Evolutionary conservation across 2,888 invertebrate genomes (phyloP), one percentile per base, ranked within the genome.

Genomic region (Pristionchus mayeri): DNA sequence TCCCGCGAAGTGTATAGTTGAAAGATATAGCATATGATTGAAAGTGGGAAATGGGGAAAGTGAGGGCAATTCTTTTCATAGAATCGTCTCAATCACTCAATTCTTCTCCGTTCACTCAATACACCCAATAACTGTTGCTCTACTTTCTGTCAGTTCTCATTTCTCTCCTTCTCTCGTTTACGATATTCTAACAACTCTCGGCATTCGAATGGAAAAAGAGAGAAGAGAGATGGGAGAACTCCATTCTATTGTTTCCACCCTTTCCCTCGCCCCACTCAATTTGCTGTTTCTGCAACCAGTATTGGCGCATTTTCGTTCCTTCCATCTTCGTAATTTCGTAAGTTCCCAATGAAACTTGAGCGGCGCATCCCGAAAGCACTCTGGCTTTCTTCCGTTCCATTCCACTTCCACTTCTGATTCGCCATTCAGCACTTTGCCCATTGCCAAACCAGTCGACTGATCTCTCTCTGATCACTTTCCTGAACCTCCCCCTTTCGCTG

Each of bases 391-490:
- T 7, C 13, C 71, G 40, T 24, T 63, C 34, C 13, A 34, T 18
- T 34, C 63, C 63, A 18, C 21, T n/a, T 40, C 71, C 71, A 71
- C 44, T 71, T 71, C 71, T 21, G 71, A 71, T 71, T 71, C 44
- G 37, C n/a, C 67, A 24, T 57, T 27, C 24, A 54, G 4, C 21
- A 16, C 40, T 71, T 54, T 54, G 13, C 71, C 37, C 27, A n/a
- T 67, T 71, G 27, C 71, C 71, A 71, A 71, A 71, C 71, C 71
- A 71, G 71, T 71, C 71, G 71, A n/a, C 16, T 44, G 71, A 71
- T 71, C 71, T 18, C n/a, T 71, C n/a, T 21, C 24, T 21, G 71
- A 24, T 71, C 71, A 67, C 67, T 44, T 63, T 63, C 63, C 63
- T 63, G 63, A 63, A 63, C 63, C 34, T 63, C 63, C 27, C 11